Percentiles rank a stretch among this genome's conserved stretches.
Conservation (phyloP, 2,888 invertebrate genomes). For the Polyommatus iphigenia region DNA sequence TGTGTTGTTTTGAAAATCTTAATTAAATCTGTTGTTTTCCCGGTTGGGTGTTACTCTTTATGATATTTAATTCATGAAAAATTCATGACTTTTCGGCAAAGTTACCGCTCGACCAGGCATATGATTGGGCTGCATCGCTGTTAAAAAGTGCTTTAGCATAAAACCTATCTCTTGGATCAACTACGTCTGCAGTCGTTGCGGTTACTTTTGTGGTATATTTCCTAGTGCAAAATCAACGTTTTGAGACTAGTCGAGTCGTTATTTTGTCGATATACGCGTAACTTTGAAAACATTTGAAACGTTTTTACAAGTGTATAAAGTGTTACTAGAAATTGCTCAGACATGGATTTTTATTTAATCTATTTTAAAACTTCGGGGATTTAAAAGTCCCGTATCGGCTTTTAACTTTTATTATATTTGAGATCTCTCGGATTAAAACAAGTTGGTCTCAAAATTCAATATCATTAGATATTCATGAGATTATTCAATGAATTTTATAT, state of each 20-base stretch:
- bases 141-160: too few relatives aligned
- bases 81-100: background rate
- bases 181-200: too few relatives aligned
- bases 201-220: too few relatives aligned
- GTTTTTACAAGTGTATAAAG: background rate
- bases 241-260: too few relatives aligned
- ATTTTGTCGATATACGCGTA: background rate
- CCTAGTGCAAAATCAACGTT: too few relatives aligned
- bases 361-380: background rate
- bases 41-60: background rate
- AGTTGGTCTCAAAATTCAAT: background rate
- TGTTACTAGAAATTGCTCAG: background rate
- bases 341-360: background rate
- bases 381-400: background rate
- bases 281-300: background rate
- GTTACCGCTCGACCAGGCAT: background rate
- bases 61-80: background rate
- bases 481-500: slow-evolving; percentile 15
- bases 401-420: slow-evolving; percentile 26
- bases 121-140: background rate
- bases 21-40: background rate
- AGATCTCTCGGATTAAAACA: background rate
- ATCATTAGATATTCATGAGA: slow-evolving; percentile 5
- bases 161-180: too few relatives aligned
- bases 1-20: slow-evolving; percentile 22